Base-by-base conservation (phyloP, 2,113 vertebrate genomes). In the Boulengeromyrus knoepffleri region DNA sequence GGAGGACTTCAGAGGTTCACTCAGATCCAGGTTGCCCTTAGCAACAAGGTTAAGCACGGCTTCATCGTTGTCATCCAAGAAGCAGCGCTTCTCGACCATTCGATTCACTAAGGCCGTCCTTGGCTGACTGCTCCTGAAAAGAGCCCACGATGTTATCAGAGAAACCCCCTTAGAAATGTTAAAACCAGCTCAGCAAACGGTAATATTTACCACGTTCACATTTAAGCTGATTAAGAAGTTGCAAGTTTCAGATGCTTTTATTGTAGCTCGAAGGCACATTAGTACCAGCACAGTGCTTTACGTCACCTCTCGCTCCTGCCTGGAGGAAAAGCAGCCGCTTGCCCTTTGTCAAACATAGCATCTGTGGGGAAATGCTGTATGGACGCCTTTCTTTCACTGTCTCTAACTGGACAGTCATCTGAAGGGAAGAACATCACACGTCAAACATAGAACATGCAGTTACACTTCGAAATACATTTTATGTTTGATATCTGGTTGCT, bases 351-450 rank as follows among this genome's bases (percentile, higher is more conserved):
- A 45, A 91, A 80, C 1, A 90, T 74, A 0, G 92, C 90, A 56
- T 96, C 94, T 4, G 92, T 94, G 31, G 93, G 93, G 88, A 97
- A 97, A 93, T 95, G 95, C 92, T 96, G 92, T 21, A 93, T 91
- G 39, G 95, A 95, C 17, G 92, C 93, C 92, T 94, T 97, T 47
- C 94, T 95, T 77, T 97, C 96, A 0, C 93, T 92, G n/a, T 94
- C 95, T 91, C 94, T 96, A 77, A 97, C 95, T 1, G 95, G 92
- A 90, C 91, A 94, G 87, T 96, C 93, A 89, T 96, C 96, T 97
- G 80, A 31, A 46, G 17, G 58, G 90, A 91, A 52, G 7, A 19
- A 91, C 39, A 2, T 0, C 83, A 91, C 39, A 1, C 46, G 15
- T 1, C 15, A 42, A 89, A 89, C 87, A 80, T 89, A 47, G 6